Base-by-base conservation (phyloP, 1,140 invertebrate genomes). In the Colletes latitarsis region DNA sequence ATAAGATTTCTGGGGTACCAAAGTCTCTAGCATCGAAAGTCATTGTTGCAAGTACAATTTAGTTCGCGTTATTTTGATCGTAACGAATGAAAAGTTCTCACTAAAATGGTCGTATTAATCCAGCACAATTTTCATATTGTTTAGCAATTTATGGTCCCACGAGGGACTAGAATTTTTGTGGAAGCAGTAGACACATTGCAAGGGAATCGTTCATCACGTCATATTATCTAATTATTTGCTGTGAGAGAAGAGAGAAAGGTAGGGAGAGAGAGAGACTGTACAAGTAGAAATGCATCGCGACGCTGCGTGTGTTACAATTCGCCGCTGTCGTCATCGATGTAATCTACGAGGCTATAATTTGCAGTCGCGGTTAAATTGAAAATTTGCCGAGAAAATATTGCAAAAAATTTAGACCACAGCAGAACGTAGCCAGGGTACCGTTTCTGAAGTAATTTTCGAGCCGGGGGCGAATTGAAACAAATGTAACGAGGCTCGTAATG, bases 301-400 rank as follows among this genome's bases (percentile, higher is more conserved):
- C 41, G 58, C 68, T 49, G 58, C 77, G 70, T 39, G 60, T 64
- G 77, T 80, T 80, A 75, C 77, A 80, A 75, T 67, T 74, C 71
- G 52, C 62, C 6, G 62, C 71, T 80, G 77, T 75, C 77, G 62
- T 75, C 77, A 74, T 67, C 77, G 71, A 67, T 67, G 77, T 67
- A 75, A 80, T 75, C 52, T 73, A 75, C 62, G 71, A 74, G 70
- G 70, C 77, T 80, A 80, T 80, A 80, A 80, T 80, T 80, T 67
- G 53, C 77, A 67, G 70, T 41, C 41, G 41, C 15, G 71, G 77
- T 80, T 80, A 80, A 80, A 80, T 74, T 75, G 77, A 80, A 80
- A 80, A 80, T 80, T 73, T 64, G 46, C n/a, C 3, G 17, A 9
- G 9, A 49, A 60, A 57, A 39, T 39, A 9, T 14, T 6, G 14